These are phyloP conservation scores for Neolamprologus fasciatus DNA, from an alignment of 2,113 vertebrate species.

Conservation along the genomic window DNA sequence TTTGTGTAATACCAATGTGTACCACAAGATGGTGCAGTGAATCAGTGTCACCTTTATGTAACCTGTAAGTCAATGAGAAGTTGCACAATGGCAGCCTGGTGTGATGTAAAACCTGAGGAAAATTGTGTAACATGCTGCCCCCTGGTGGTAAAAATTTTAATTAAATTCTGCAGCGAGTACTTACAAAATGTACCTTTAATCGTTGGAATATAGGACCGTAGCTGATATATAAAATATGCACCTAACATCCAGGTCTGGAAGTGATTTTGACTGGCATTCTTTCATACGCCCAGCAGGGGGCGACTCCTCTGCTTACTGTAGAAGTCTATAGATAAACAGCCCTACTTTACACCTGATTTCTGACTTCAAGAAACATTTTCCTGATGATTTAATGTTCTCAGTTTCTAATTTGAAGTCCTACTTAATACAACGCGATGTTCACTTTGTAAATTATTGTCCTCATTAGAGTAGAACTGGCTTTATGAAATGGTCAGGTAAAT, in stretches of 20 bases:
- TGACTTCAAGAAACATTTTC: background rate
- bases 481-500: background rate
- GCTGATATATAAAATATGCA: fast-evolving
- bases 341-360: background rate
- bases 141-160: fast-evolving
- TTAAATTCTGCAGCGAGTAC: background rate
- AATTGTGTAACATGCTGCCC: background rate
- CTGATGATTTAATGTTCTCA: background rate
- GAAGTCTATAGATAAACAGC: background rate
- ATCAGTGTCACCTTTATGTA: fast-evolving
- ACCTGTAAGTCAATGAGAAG: background rate
- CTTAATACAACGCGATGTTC: background rate
- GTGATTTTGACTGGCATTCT: background rate
- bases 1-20: background rate
- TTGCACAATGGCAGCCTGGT: background rate
- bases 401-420: background rate
- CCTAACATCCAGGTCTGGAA: fast-evolving
- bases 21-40: background rate
- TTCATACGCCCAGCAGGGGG: background rate
- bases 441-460: background rate
- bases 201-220: fast-evolving
- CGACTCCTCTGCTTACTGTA: fast-evolving
- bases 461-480: background rate
- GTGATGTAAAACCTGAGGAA: fast-evolving
- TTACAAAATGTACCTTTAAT: background rate